Evolutionary conservation across 2,797 vertebrate species (phyloP).

Genomic region (Bradypodion ventrale): DNA sequence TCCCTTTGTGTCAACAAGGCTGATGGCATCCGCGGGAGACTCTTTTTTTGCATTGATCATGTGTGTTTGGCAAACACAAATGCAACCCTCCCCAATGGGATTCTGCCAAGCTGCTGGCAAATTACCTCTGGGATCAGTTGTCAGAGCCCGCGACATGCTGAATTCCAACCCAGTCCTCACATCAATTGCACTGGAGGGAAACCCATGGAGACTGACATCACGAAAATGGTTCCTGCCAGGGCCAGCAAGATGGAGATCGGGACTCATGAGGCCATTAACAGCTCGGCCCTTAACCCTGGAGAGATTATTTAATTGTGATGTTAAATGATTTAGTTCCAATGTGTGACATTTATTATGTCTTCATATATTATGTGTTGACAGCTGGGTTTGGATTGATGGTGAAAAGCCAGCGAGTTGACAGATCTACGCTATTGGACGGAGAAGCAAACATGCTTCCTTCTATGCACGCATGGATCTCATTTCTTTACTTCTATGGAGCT

Average conservation of each 20-base stretch:
- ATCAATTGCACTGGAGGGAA: not conserved
- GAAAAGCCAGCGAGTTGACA: not conserved
- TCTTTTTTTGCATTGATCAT: not conserved
- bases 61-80: slow-evolving; percentile 11
- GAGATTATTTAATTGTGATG: not conserved
- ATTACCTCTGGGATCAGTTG: not conserved
- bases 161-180: not conserved
- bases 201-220: not conserved
- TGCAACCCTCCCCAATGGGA: not conserved
- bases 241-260: not conserved
- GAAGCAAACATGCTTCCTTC: not conserved
- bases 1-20: not conserved
- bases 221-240: not conserved
- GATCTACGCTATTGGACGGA: not conserved
- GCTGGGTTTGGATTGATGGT: not conserved
- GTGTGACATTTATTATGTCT: no score
- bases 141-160: not conserved
- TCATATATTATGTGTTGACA: not conserved
- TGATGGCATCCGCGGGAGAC: not conserved
- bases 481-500: not conserved
- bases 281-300: not conserved
- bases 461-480: not conserved
- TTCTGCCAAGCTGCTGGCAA: slow-evolving; percentile 13
- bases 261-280: not conserved
- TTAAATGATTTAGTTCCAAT: not conserved